phyloP scores from a whole-genome alignment of 2,797 vertebrate genomes.

The Eidolon dupreanum region DNA sequence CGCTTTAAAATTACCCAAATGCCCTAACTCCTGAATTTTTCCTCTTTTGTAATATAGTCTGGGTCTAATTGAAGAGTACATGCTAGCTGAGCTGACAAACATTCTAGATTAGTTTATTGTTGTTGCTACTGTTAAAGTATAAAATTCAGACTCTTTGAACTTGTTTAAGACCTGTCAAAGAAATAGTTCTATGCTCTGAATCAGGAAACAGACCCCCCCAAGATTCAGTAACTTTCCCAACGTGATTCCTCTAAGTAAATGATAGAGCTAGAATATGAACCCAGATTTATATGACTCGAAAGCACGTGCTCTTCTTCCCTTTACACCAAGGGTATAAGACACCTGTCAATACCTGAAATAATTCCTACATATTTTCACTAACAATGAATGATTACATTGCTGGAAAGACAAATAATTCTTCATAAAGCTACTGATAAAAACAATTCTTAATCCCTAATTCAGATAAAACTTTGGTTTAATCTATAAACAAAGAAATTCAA shows the following conservation, averaged over 20 bases:
- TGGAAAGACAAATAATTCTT: background rate
- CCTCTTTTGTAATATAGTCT: background rate
- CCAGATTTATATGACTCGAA: background rate
- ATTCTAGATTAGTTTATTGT: background rate
- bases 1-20: background rate
- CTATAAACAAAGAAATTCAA: slow-evolving; percentile 21
- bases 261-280: background rate
- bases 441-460: background rate
- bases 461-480: slow-evolving; percentile 6
- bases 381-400: background rate
- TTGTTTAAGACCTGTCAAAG: background rate
- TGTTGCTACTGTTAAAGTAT: background rate
- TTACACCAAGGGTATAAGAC: background rate
- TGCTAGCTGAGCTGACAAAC: background rate
- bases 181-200: background rate
- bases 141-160: background rate
- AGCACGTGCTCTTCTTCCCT: background rate
- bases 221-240: background rate
- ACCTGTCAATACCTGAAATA: background rate
- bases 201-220: background rate
- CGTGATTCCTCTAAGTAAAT: background rate
- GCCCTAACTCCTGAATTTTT: background rate
- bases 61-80: background rate
- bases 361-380: background rate
- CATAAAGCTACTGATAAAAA: slow-evolving; percentile 32